Evolutionary conservation across 2,113 vertebrate species (phyloP), one percentile per base, ranked within the genome.

Genomic region (Lipophrys pholis): DNA sequence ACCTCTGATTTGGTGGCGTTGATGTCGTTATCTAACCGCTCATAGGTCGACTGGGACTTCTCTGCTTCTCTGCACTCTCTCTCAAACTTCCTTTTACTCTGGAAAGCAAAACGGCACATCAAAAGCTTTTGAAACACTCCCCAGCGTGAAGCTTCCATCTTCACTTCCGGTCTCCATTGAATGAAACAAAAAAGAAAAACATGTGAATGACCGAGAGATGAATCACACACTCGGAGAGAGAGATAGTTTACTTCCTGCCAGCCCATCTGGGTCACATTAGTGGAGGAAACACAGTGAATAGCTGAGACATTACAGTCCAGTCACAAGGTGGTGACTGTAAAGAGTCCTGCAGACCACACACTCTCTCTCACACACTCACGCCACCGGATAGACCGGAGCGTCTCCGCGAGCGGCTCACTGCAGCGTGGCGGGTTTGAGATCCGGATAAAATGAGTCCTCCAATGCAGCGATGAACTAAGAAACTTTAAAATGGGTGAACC

Each of bases 31-130:
- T 99, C 97, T 88, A 99, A 83, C 83, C 93, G 95, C 63, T 99
- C 98, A 0, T 94, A 98, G 87, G 93, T 93, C 38, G 97, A 83
- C 81, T 99, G 97, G 51, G 96, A 95, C 76, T 99, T 99, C 92
- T 99, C 98, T 1, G 97, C 96, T 90, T 99, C 98, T 91, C 80
- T 95, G 85, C 97, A 99, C 83, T 99, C 98, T 71, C 98, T 94
- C 89, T 99, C 98, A 93, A 99, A 99, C 92, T 99, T 99, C 94
- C 93, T 99, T 90, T 99, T 99, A 90, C 97, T 99, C 98, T 99
- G 88, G 70, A 41, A 0, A 1, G 0, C 3, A 30, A 30, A 30
- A 30, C 21, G 4, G 21, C 21, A 30, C 21, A 30, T 30, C 21
- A 30, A 30, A 30, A 30, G 21, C 21, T 30, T 30, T 30, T 30